Evolutionary conservation across 2,797 vertebrate genomes (phyloP).

Genomic region (Hephaestus fuliginosus): DNA sequence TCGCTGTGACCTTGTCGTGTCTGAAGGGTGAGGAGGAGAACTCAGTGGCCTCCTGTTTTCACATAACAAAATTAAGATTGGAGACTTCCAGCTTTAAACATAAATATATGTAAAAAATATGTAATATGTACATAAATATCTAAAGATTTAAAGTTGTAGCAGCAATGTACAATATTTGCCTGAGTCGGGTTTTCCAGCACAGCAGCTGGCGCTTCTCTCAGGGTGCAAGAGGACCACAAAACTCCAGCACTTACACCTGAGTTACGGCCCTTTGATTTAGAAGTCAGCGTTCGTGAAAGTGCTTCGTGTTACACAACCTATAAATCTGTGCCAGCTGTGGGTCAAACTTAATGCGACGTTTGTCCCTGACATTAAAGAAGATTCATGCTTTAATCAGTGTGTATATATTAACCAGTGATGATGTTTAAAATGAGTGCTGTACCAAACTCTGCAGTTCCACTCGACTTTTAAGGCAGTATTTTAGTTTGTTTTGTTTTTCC

Average conservation of each 20-base stretch:
- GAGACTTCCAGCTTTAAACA: too few species aligned
- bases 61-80: too few species aligned
- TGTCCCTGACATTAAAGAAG: neutral
- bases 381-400: neutral
- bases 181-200: conserved; percentile 28
- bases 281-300: neutral
- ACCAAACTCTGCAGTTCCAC: neutral
- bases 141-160: too few species aligned
- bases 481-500: neutral
- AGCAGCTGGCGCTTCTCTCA: conserved; percentile 31
- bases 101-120: too few species aligned
- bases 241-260: conserved; percentile 40
- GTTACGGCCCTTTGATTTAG: neutral
- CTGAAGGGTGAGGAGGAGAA: conserved; percentile 55
- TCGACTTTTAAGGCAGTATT: neutral
- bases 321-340: neutral
- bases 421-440: neutral
- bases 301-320: neutral
- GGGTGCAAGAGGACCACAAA: neutral
- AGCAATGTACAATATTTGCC: conserved; percentile 26
- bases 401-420: neutral
- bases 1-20: conserved; percentile 54
- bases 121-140: too few species aligned
- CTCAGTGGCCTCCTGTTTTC: conserved; percentile 40
- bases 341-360: neutral